Evolutionary conservation across 2,113 vertebrate species (phyloP), one percentile per base, ranked within the genome.

Genomic region (Istiophorus platypterus): DNA sequence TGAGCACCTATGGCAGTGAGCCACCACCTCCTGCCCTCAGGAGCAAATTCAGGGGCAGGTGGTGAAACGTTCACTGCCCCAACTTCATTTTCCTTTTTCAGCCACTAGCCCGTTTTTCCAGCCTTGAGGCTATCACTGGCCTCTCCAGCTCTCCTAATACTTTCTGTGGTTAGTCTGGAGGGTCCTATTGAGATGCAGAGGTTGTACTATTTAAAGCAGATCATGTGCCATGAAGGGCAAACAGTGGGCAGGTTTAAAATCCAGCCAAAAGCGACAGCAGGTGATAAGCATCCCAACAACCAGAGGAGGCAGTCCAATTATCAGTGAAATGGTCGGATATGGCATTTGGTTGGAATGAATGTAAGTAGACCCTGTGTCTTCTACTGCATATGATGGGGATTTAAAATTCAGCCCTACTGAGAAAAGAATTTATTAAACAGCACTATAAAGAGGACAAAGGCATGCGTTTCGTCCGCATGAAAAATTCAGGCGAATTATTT

Each of bases 101-200:
- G 51, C 67, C 71, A 77, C 52, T 37, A 15, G 61, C 65, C 59
- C 10, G 14, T 64, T 67, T 54, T 52, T 12, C 39, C 41, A 62
- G 47, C 58, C 80, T 69, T 7, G 1, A 52, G 73, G 79, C 65
- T 56, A 15, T 5, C 6, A 0, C 72, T n/a, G 49, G 56, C 49
- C 62, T 71, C 27, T 56, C 65, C 20, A 27, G 31, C 78, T 78
- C 62, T 49, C 52, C 42, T n/a, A 27, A 74, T 56, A 39, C 70
- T 20, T 75, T 58, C 64, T 37, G 65, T 37, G 69, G 62, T 83
- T 37, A 26, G 66, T 20, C 57, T 41, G 76, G 82, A 76, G 85
- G 85, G 77, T 81, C 72, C 15, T 49, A 49, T 64, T 78, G 63
- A 79, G 76, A 83, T 79, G 85, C 76, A 88, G 86, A 91, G 80